A percentile compares a stretch with the other conserved stretches of the same genome.
These are phyloP conservation scores for Daphoenositta chrysoptera DNA, from an alignment of 2,113 vertebrate species.

Conservation along the genomic window DNA sequence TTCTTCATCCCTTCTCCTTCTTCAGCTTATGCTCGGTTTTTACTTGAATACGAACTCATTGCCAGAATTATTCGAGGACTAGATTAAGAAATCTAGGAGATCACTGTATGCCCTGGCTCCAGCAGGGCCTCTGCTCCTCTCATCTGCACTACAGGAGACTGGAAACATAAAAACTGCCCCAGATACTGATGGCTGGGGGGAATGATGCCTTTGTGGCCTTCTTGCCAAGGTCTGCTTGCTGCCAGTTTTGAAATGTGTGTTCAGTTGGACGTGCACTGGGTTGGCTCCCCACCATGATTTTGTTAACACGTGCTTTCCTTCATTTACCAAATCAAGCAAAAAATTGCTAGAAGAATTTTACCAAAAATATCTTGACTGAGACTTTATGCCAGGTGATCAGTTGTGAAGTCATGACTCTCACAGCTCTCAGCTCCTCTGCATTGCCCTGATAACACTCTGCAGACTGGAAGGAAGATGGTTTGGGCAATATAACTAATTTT, in stretches of 20 bases:
- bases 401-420: not conserved
- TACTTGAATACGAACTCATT: constrained; percentile 42
- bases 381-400: not conserved
- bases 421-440: not conserved
- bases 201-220: not conserved
- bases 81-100: not conserved
- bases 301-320: not conserved
- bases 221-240: not conserved
- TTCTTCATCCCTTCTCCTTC: not conserved
- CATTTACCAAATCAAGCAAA: not conserved
- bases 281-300: not conserved
- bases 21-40: not conserved
- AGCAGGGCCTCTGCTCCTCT: not conserved
- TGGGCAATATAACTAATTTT: not conserved
- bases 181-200: not conserved
- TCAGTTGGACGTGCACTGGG: not conserved
- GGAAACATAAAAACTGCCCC: not conserved
- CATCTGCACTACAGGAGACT: not conserved
- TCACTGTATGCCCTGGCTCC: not conserved
- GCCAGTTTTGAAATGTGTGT: not conserved
- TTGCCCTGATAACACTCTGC: not conserved
- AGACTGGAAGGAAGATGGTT: not conserved
- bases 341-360: not conserved
- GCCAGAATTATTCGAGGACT: not conserved
- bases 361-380: not conserved